phyloP scores from a whole-genome alignment of 2,888 invertebrate genomes.

The Meghimatium bilineatum region DNA sequence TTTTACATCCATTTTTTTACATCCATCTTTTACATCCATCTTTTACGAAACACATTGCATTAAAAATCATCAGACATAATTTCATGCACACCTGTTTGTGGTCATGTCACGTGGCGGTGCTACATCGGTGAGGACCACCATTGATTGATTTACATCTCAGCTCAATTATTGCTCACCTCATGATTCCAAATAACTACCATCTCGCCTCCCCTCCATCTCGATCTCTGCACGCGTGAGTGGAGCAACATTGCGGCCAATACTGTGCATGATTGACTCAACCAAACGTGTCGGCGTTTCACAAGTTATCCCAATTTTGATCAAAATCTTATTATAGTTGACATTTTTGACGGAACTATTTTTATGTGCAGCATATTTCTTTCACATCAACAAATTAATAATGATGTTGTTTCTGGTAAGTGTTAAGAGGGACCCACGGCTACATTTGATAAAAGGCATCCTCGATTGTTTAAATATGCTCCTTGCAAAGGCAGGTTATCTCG shows the following conservation, averaged over 20 bases:
- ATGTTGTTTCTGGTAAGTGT: too few species aligned
- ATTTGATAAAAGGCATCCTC: too few species aligned
- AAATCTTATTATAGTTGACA: neutral
- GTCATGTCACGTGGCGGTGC: neutral
- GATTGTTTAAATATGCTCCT: too few species aligned
- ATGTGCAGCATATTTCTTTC: neutral
- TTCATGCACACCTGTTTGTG: too few species aligned
- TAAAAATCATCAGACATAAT: too few species aligned
- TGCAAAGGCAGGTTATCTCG: too few species aligned
- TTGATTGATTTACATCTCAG: neutral
- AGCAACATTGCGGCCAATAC: neutral
- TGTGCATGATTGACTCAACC: neutral
- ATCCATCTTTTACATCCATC: too few species aligned
- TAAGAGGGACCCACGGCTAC: too few species aligned
- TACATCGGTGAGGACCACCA: neutral
- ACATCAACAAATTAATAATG: too few species aligned
- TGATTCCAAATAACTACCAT: neutral
- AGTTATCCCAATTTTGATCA: neutral
- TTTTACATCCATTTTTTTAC: too few species aligned
- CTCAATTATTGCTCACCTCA: neutral
- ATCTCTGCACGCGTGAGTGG: neutral
- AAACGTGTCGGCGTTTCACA: neutral
- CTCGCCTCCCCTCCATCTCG: neutral
- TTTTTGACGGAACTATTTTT: constrained; percentile 2
- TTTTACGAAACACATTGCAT: too few species aligned